Evolutionary conservation across 2,797 vertebrate genomes (phyloP).

Genomic region (Mareca strepera): DNA sequence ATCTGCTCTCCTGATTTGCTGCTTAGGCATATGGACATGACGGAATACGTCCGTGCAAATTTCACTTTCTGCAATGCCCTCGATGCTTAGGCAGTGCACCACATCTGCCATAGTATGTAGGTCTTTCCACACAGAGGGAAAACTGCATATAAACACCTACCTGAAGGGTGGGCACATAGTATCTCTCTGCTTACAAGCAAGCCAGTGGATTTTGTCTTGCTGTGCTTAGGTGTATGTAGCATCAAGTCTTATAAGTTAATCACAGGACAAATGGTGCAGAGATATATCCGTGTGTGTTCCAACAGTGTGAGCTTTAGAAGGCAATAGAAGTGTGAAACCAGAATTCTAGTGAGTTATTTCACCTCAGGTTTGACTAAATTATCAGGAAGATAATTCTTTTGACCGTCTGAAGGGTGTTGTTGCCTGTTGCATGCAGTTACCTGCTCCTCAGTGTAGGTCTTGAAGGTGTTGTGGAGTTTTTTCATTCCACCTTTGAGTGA

Average conservation of each 20-base stretch:
- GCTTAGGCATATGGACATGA: background rate
- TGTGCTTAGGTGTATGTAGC: background rate
- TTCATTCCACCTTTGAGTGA: constrained; percentile 42
- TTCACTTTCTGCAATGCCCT: background rate
- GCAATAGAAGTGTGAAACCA: background rate
- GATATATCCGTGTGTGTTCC: background rate
- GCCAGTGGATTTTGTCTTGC: background rate
- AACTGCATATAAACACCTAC: background rate
- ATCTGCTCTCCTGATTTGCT: background rate
- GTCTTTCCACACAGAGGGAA: background rate
- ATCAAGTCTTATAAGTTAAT: background rate
- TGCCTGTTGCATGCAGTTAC: background rate
- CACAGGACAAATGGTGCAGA: background rate
- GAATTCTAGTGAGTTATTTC: background rate
- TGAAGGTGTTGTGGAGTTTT: constrained; percentile 42
- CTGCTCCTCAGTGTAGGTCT: background rate
- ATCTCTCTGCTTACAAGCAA: background rate
- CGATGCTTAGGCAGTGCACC: background rate
- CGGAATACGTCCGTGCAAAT: background rate
- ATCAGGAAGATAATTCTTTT: constrained; percentile 31
- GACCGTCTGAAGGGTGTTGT: background rate
- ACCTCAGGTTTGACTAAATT: background rate
- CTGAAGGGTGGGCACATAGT: background rate
- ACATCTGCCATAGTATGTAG: rapidly evolving
- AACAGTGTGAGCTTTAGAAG: background rate